A percentile compares a stretch with the other conserved stretches of the same genome.
These are phyloP conservation scores for Axinella damicornis DNA, from an alignment of 37 sponge, comb jelly and placozoan species.

Conservation along the genomic window DNA sequence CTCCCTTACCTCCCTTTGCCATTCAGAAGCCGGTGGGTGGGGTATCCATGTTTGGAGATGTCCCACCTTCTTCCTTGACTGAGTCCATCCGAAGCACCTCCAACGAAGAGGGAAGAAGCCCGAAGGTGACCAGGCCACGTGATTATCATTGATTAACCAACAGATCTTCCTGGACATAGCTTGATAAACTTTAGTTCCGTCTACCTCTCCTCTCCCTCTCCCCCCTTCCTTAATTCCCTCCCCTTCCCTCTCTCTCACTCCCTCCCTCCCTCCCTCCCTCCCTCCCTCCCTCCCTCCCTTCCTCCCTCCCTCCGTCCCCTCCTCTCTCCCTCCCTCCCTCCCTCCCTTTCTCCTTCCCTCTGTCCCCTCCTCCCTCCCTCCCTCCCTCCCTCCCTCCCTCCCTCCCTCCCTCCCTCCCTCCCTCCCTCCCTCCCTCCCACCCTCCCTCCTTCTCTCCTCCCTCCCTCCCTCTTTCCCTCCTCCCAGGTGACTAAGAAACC, in stretches of 20 bases:
- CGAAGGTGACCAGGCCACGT: background rate
- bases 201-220: no score
- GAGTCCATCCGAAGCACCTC: slow-evolving; percentile 8
- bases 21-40: slow-evolving; percentile 83
- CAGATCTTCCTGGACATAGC: no score
- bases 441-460: background rate
- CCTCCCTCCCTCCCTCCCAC: slow-evolving; percentile 12
- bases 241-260: no score
- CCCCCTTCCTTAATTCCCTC: no score
- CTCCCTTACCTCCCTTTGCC: background rate
- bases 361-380: no score
- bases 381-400: slow-evolving; percentile 8
- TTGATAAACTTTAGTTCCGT: no score
- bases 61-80: slow-evolving; percentile 1
- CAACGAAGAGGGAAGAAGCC: background rate
- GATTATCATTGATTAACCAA: no score
- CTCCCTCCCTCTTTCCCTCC: slow-evolving; percentile 5
- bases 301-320: slow-evolving; percentile 14
- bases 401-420: slow-evolving; percentile 1
- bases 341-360: slow-evolving; percentile 5
- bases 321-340: background rate
- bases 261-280: slow-evolving; percentile 8
- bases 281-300: slow-evolving; percentile 1
- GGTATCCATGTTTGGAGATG: slow-evolving; percentile 81
- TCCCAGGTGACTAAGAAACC: background rate